Evolutionary conservation across 2,797 vertebrate genomes (phyloP), one percentile per base, ranked within the genome.

Genomic region (Falco berigora): DNA sequence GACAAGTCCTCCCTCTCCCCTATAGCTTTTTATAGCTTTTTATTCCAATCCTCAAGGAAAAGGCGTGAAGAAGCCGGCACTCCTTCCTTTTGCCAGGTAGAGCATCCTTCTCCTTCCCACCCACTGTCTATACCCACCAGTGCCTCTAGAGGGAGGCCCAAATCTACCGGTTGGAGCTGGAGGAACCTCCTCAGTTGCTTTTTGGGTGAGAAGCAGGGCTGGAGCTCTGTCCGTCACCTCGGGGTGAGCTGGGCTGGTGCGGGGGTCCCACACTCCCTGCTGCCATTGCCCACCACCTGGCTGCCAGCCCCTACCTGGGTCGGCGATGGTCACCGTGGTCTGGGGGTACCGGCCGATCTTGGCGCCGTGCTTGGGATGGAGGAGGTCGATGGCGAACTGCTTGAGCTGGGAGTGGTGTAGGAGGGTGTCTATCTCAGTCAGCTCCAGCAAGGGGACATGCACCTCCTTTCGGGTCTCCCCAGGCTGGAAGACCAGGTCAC

Each of bases 341-440:
- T 98, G 98, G 3, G 98, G 98, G 92, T 98, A 99, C 83, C 98
- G 98, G 63, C 99, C 99, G 14, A 99, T 97, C 93, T 99, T 99
- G 78, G 98, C 98, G 0, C 99, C 99, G 1, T 99, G 97, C 80
- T 98, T 98, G 75, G 99, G 99, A 83, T 99, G 99, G 92, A 98
- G 98, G 78, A 99, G 98, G 75, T 99, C 99, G 93, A 99, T 73
- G 27, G 98, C 94, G 46, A 99, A 99, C 94, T 99, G 99, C 93
- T 98, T 99, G 88, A 98, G 91, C 96, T 98, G 99, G 86, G 92
- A 98, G 80, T 98, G 98, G 32, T 98, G 98, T 73, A 99, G 97
- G 34, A 99, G 98, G 32, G 98, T 95, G 16, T 99, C 99, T n/a
- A 98, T 98, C 92, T 99, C 99, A 0, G 97, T 97, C 23, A 98